Conservation (phyloP, 1,140 invertebrate species). For the Drosophila kurseongensis region DNA sequence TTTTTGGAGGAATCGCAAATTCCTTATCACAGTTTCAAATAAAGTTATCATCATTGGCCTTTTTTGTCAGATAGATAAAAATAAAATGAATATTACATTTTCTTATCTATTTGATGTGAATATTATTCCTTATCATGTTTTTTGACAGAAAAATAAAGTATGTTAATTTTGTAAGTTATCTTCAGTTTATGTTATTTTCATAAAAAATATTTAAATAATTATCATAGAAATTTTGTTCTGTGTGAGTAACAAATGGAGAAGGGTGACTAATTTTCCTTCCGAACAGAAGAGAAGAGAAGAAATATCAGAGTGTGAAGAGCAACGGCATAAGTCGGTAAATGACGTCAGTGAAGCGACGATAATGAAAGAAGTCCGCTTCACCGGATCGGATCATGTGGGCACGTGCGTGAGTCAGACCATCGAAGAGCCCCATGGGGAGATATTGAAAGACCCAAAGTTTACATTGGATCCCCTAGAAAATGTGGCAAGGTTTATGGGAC, state of each 20-base stretch:
- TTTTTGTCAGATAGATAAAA: background rate
- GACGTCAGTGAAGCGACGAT: slow-evolving; percentile 60
- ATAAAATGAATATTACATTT: background rate
- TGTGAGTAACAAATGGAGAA: slow-evolving; percentile 5
- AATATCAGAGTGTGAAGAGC: slow-evolving; percentile 22
- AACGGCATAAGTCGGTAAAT: slow-evolving; percentile 52
- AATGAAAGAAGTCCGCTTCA: slow-evolving; percentile 49
- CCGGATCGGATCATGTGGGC: slow-evolving; percentile 46
- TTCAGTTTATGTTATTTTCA: no score
- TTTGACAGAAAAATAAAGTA: background rate
- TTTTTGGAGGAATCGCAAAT: no score
- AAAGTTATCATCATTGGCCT: no score
- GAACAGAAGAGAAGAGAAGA: slow-evolving; percentile 19
- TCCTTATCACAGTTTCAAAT: no score
- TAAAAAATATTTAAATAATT: background rate
- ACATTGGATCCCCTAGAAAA: slow-evolving; percentile 1
- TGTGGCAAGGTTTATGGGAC: slow-evolving; percentile 6
- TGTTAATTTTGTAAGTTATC: background rate
- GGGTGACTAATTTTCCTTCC: slow-evolving; percentile 54
- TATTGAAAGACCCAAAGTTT: slow-evolving; percentile 8
- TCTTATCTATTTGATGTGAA: background rate
- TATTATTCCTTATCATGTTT: background rate
- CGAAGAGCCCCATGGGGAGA: slow-evolving; percentile 1
- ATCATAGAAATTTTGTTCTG: slow-evolving; percentile 8
- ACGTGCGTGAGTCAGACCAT: slow-evolving; percentile 60